phyloP scores from a whole-genome alignment of 2,888 invertebrate species.

The Troides aeacus region DNA sequence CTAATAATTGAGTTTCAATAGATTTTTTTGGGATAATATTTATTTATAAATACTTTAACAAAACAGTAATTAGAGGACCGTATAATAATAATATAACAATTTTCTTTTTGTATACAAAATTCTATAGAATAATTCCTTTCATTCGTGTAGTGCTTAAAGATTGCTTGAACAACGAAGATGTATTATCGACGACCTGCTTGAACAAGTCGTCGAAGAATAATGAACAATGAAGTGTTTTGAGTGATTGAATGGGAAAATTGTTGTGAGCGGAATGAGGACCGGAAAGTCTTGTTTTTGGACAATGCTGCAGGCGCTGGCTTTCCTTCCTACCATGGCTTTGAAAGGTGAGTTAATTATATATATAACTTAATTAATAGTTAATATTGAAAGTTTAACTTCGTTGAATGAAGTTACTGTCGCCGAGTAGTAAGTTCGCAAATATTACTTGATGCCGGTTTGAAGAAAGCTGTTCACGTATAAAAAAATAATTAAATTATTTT shows the following conservation, averaged over 20 bases:
- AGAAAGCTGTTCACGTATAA: no score
- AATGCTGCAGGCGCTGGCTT: constrained; percentile 67
- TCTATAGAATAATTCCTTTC: background rate
- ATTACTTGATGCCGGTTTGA: no score
- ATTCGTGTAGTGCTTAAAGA: background rate
- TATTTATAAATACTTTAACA: no score
- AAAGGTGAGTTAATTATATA: constrained; percentile 54
- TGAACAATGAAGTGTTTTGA: constrained; percentile 56
- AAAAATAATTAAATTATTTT: no score
- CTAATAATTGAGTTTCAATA: no score
- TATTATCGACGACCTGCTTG: constrained; percentile 35
- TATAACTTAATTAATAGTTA: no score
- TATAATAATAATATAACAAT: background rate
- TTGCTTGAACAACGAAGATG: background rate
- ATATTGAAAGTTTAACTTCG: no score
- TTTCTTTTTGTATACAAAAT: background rate
- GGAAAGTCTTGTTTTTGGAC: constrained; percentile 68
- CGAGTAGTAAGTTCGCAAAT: no score
- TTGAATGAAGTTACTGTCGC: no score
- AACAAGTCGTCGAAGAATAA: constrained; percentile 39
- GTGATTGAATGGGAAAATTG: constrained; percentile 48
- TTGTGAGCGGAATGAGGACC: constrained; percentile 64
- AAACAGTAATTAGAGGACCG: no score
- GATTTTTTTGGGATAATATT: no score
- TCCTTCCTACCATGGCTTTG: constrained; percentile 70